Evolutionary conservation across 2,797 vertebrate species (phyloP), one percentile per base, ranked within the genome.

Genomic region (Carcharodon carcharias): DNA sequence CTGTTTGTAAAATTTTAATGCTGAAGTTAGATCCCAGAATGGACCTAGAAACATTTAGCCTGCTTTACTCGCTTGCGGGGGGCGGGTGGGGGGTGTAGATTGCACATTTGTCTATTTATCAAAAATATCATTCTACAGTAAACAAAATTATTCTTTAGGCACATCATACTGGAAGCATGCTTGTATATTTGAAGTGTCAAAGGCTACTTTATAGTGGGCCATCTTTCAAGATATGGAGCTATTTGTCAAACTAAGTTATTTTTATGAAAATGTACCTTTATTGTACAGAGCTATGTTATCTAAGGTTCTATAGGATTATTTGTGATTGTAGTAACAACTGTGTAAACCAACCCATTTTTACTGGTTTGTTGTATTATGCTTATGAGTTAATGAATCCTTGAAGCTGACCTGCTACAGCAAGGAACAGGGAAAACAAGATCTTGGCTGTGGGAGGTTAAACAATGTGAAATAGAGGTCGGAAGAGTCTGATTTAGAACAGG

Each of bases 401-500:
- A 50, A 71, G 40, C 40, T 61, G 35, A 65, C 45, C 40, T 45
- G 92, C 1, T 4, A 54, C 26, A 95, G 65, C 65, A 71, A 65
- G 3, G 14, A 50, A 14, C 50, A 40, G 92, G 93, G n/a, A 5
- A 31, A 93, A 69, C n/a, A 26, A 45, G 40, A 69, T 50, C 65
- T 26, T 45, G 23, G 93, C 93, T 40, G 26, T 61, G 65, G 61
- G 40, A 71, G 35, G 40, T 71, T 40, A 54, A 95, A 45, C 93
- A 69, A 50, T 95, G 65, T 65, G 65, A 95, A 69, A 95, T 71
- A 71, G n/a, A 95, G 93, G 23, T 71, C 45, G 21, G 92, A 63
- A 45, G 8, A 45, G n/a, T 69, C 61, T 94, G n/a, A 50, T 95
- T 95, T 69, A 45, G 65, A 50, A 95, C 35, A 69, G 40, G n/a